Percentiles rank a stretch among this genome's conserved stretches.
Conservation (phyloP, 2,113 vertebrate genomes). For the Falcunculus frontatus region DNA sequence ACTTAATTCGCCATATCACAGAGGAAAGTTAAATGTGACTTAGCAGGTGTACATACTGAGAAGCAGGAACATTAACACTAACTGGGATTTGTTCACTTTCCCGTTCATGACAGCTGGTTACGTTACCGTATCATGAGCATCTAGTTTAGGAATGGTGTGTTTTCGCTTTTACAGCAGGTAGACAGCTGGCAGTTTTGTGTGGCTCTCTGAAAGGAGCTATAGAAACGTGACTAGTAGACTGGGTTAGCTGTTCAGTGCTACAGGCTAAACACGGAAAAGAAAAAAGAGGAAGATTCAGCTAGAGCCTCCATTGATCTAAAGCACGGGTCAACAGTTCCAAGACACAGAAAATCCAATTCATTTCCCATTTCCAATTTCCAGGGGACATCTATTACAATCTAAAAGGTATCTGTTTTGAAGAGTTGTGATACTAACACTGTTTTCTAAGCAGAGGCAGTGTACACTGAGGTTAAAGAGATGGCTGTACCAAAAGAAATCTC, state of each 20-base stretch:
- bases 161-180: background rate
- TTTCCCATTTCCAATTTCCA: constrained; percentile 20
- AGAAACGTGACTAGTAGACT: background rate
- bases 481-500: background rate
- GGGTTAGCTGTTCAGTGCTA: background rate
- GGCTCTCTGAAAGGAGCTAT: background rate
- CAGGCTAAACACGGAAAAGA: background rate
- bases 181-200: background rate
- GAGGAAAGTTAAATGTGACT: background rate
- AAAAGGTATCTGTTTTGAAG: background rate
- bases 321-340: constrained; percentile 3
- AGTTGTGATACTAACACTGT: background rate
- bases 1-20: background rate
- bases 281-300: background rate
- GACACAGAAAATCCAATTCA: constrained; percentile 14
- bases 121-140: background rate
- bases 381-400: background rate
- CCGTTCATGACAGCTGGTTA: background rate
- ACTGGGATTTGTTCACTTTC: background rate
- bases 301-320: background rate
- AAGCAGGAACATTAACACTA: background rate
- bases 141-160: background rate
- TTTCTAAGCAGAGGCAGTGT: background rate
- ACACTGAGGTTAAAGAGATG: background rate
- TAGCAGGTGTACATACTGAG: background rate